Conservation (phyloP, 2,113 vertebrate genomes). For the Leptocoma aspasia region DNA sequence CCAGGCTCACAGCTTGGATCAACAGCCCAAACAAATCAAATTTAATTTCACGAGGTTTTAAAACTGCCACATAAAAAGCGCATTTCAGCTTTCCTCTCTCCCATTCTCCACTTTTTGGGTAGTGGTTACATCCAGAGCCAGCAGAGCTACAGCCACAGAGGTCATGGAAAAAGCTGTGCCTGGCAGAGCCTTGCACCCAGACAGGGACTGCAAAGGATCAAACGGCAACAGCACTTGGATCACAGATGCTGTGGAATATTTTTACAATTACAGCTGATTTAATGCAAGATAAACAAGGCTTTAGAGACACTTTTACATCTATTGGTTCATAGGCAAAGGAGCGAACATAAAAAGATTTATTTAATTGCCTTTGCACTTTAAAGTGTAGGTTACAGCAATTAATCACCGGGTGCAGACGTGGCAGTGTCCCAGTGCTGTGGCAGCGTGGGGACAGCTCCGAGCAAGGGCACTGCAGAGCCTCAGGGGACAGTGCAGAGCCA, state of each 20-base stretch:
- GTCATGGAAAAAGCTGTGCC: not conserved
- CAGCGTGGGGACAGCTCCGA: not conserved
- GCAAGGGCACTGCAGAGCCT: not conserved
- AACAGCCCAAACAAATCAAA: not conserved
- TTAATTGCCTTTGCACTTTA: constrained; percentile 13
- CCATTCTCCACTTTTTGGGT: not conserved
- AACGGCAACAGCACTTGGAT: not conserved
- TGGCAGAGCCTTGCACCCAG: not conserved
- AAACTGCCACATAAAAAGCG: not conserved
- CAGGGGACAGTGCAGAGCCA: no score
- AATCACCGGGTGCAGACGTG: not conserved
- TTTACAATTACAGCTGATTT: constrained; percentile 4
- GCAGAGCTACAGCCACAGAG: not conserved
- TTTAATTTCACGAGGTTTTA: not conserved
- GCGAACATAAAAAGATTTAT: not conserved
- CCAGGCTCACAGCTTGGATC: not conserved
- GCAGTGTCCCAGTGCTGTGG: fast-evolving
- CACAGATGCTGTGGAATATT: not conserved
- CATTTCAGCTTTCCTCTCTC: not conserved
- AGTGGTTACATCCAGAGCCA: not conserved
- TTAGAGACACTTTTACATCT: not conserved
- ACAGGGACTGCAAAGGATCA: not conserved
- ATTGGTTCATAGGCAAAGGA: not conserved
- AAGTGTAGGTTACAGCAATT: not conserved
- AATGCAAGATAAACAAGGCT: constrained; percentile 17